Evolutionary conservation across 2,888 invertebrate genomes (phyloP).

Genomic region (Megalurothrips usitatus): DNA sequence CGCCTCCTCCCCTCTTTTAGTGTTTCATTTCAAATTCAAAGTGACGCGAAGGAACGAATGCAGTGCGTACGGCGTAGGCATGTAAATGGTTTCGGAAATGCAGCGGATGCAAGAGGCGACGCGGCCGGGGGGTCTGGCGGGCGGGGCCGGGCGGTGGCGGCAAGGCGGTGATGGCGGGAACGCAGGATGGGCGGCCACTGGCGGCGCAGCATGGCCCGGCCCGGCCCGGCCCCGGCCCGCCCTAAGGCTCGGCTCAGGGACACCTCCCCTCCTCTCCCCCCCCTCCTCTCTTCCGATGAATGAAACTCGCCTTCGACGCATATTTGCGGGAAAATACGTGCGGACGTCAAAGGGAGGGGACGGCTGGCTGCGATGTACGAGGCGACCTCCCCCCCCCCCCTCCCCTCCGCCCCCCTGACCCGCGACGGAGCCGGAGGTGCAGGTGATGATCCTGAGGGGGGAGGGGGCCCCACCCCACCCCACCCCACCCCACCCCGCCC

Average conservation of each 20-base stretch:
- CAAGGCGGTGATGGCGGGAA: no score
- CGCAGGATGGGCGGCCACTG: no score
- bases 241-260: no score
- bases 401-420: background rate
- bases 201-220: no score
- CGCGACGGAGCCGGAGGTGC: no score
- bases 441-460: background rate
- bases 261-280: no score
- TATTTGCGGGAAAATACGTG: background rate
- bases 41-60: background rate
- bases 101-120: no score
- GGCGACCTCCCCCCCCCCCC: background rate
- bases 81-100: no score
- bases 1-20: background rate
- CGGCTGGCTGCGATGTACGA: background rate
- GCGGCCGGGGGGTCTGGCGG: no score
- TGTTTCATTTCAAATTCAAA: constrained; percentile 10
- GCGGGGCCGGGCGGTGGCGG: no score
- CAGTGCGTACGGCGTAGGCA: no score
- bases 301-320: background rate
- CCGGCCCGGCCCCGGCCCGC: no score
- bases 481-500: background rate
- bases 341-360: background rate
- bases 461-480: background rate
- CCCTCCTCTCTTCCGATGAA: background rate